A percentile compares a stretch with the other conserved stretches of the same genome.
These are phyloP conservation scores for Salpingus planirostris DNA, from an alignment of 2,888 invertebrate species.

Conservation along the genomic window DNA sequence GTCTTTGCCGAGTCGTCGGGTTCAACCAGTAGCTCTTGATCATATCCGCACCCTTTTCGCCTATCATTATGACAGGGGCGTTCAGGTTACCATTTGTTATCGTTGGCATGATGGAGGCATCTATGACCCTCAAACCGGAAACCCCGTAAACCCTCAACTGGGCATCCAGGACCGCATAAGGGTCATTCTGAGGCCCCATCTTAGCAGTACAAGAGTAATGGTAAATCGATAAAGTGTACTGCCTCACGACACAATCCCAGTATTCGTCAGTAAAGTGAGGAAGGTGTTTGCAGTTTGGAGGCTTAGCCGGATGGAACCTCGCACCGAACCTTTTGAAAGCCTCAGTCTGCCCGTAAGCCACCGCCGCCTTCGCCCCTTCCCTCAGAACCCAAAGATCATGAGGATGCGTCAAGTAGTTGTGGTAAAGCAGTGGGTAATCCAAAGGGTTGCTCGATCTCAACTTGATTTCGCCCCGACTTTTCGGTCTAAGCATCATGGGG, in stretches of 20 bases:
- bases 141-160: slow-evolving; percentile 61
- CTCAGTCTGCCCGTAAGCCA: slow-evolving; percentile 71
- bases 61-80: slow-evolving; percentile 82
- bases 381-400: slow-evolving; percentile 74
- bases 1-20: slow-evolving; percentile 13
- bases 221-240: slow-evolving; percentile 83
- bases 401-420: slow-evolving; percentile 84
- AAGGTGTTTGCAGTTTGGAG: slow-evolving; percentile 77
- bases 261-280: slow-evolving; percentile 74
- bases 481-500: slow-evolving; percentile 84
- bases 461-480: slow-evolving; percentile 73
- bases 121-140: slow-evolving; percentile 70
- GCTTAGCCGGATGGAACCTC: slow-evolving; percentile 60
- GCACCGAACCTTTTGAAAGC: slow-evolving; percentile 74
- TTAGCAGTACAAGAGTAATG: slow-evolving; percentile 77
- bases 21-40: slow-evolving; percentile 50
- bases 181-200: slow-evolving; percentile 72
- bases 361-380: slow-evolving; percentile 78
- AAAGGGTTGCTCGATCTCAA: slow-evolving; percentile 50
- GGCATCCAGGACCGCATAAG: slow-evolving; percentile 74
- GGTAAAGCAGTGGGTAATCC: slow-evolving; percentile 79
- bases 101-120: slow-evolving; percentile 81
- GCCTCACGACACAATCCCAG: slow-evolving; percentile 75
- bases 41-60: slow-evolving; percentile 75
- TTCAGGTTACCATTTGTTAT: slow-evolving; percentile 83